A percentile compares a stretch with the other conserved stretches of the same genome.
phyloP scores from a whole-genome alignment of 2,797 vertebrate genomes.

The Lagodon rhomboides region DNA sequence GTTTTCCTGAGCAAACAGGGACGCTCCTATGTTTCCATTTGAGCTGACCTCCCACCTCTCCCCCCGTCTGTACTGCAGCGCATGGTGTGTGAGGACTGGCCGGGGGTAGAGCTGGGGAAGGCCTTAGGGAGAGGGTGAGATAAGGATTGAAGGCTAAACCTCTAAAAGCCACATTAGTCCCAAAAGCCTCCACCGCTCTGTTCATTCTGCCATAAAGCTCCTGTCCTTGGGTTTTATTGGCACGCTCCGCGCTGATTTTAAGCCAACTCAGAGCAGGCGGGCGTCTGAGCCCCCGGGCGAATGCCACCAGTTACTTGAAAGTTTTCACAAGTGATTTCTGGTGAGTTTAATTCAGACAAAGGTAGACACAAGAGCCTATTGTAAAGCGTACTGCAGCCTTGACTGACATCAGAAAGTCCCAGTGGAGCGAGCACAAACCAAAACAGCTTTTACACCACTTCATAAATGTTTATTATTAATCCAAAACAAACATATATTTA shows the following conservation, averaged over 20 bases:
- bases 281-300: conserved; percentile 40
- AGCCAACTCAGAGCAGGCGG: conserved; percentile 48
- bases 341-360: conserved; percentile 4
- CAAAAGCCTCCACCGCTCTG: conserved; percentile 58
- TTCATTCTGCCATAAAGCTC: conserved; percentile 65
- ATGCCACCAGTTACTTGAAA: conserved; percentile 32
- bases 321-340: conserved; percentile 39
- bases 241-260: conserved; percentile 54
- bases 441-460: conserved; percentile 24
- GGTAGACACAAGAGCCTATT: background rate
- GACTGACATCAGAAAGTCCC: conserved; percentile 6
- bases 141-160: conserved; percentile 70
- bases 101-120: conserved; percentile 37
- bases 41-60: conserved; percentile 65
- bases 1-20: conserved; percentile 56
- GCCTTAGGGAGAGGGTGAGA: conserved; percentile 54
- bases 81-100: conserved; percentile 56
- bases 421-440: background rate
- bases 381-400: background rate
- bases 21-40: conserved; percentile 63
- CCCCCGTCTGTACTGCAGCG: conserved; percentile 45
- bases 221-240: conserved; percentile 70
- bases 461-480: conserved; percentile 70
- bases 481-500: conserved; percentile 60
- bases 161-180: conserved; percentile 71